Evolutionary conservation across 2,888 invertebrate species (phyloP), one percentile per base, ranked within the genome.

Genomic region (Dynastes tityus): DNA sequence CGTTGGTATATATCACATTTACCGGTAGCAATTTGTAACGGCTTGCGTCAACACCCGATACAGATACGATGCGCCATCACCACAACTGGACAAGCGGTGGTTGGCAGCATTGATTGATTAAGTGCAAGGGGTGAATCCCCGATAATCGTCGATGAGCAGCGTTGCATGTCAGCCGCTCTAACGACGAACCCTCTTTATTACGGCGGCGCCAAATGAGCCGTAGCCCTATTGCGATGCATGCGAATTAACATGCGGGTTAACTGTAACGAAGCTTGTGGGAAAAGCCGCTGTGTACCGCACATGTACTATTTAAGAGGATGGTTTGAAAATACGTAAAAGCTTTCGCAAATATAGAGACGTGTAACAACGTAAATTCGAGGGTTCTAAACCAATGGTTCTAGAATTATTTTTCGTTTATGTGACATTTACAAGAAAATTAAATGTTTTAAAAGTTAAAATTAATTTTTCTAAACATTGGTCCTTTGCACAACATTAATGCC

Each of bases 91-190:
- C 61, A 4, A 1, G 27, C 27, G 11, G 68, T 27, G 51, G 22
- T 45, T 68, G 68, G 68, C 68, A 49, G 49, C 68, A 51, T 45
- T 68, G 51, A 67, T 67, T 67, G 67, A 68, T 68, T 68, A 68
- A 68, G 68, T 27, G 61, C 61, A 61, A 4, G 11, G 29, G 61
- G 61, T 61, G 27, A 61, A 61, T 29, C 49, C 29, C 68, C 68
- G 22, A 13, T 27, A 51, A 68, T 45, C 68, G 22, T 8, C 68
- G 13, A 55, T 55, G 68, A 27, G 45, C 29, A 45, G 29, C 68
- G 49, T 22, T 27, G 53, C 68, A 51, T 16, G 4, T 9, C 68
- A 29, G 49, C 51, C 68, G 8, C 49, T 27, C 49, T 27, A 27
- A 29, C 61, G 22, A 11, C 11, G 11, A 27, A 11, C 29, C 29